Conservation (phyloP, 2,888 invertebrate genomes). For the Melanotus villosus region DNA sequence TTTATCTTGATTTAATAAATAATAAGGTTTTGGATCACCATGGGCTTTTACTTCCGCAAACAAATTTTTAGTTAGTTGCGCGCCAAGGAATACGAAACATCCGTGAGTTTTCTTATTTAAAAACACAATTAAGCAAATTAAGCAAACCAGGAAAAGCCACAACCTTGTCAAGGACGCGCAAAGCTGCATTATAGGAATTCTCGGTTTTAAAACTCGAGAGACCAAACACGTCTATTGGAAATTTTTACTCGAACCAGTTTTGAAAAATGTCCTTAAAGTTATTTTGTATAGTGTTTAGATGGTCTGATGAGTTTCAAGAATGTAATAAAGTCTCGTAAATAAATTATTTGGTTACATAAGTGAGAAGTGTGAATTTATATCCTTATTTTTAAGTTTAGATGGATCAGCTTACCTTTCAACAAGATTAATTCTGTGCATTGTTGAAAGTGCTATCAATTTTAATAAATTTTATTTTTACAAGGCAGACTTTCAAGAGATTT, state of each 20-base stretch:
- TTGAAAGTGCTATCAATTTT: too few relatives aligned
- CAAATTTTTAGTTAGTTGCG: slow-evolving; percentile 1
- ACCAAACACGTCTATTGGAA: too few relatives aligned
- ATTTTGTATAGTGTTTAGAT: neutral
- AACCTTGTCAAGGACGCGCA: slow-evolving; percentile 31
- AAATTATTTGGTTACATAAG: neutral
- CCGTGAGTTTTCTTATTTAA: neutral
- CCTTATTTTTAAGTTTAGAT: too few relatives aligned
- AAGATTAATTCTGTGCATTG: too few relatives aligned
- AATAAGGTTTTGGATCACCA: neutral
- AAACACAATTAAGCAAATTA: slow-evolving; percentile 22
- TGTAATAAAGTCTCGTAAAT: neutral
- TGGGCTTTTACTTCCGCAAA: slow-evolving; percentile 17
- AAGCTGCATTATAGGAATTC: slow-evolving; percentile 14
- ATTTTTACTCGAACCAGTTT: neutral
- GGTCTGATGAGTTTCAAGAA: neutral
- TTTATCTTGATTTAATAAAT: slow-evolving; percentile 2
- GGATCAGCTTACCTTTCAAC: too few relatives aligned
- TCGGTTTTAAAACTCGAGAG: too few relatives aligned
- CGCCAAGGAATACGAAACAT: neutral
- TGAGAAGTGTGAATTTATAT: neutral
- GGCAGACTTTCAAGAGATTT: too few relatives aligned
- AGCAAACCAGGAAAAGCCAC: slow-evolving; percentile 30
- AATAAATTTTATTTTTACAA: too few relatives aligned
- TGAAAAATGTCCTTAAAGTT: neutral